Percentiles rank a stretch among this genome's conserved stretches.
Evolutionary conservation across 2,888 invertebrate genomes (phyloP).

Genomic region (Tuberolachnus salignus): DNA sequence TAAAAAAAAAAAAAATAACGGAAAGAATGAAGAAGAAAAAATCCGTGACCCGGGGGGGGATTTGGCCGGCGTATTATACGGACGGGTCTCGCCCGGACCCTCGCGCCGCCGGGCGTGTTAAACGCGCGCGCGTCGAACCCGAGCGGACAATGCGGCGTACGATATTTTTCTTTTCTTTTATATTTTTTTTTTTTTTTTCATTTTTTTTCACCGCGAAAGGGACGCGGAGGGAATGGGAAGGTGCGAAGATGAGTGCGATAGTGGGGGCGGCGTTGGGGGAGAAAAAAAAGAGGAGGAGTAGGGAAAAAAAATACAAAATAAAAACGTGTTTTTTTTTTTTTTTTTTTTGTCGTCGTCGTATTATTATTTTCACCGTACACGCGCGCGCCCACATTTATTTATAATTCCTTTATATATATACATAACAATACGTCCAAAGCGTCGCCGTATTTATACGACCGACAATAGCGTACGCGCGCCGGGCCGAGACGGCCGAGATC

Average conservation of each 20-base stretch:
- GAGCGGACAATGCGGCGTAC: slow-evolving; percentile 18
- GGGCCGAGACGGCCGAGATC: background rate
- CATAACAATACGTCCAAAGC: slow-evolving; percentile 37
- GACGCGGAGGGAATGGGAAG: background rate
- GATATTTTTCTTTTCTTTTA: background rate
- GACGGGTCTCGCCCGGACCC: no score
- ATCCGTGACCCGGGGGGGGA: no score
- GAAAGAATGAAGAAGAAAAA: no score
- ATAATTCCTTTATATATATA: no score
- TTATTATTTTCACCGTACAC: slow-evolving; percentile 15
- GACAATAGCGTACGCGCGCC: slow-evolving; percentile 18
- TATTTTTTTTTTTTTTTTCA: background rate
- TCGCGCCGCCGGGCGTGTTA: background rate
- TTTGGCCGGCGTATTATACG: no score
- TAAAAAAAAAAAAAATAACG: no score
- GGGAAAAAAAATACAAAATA: background rate
- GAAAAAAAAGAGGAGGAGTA: no score
- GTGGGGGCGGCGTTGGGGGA: no score
- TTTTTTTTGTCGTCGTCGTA: no score
- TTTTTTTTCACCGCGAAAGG: background rate
- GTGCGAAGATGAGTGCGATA: no score
- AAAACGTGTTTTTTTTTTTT: slow-evolving; percentile 16
- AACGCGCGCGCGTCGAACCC: background rate
- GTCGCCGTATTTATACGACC: no score
- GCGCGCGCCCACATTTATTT: no score